Percentiles rank a stretch among this genome's conserved stretches.
Evolutionary conservation across 1,140 invertebrate species (phyloP).

Genomic region (Bombus pascuorum): DNA sequence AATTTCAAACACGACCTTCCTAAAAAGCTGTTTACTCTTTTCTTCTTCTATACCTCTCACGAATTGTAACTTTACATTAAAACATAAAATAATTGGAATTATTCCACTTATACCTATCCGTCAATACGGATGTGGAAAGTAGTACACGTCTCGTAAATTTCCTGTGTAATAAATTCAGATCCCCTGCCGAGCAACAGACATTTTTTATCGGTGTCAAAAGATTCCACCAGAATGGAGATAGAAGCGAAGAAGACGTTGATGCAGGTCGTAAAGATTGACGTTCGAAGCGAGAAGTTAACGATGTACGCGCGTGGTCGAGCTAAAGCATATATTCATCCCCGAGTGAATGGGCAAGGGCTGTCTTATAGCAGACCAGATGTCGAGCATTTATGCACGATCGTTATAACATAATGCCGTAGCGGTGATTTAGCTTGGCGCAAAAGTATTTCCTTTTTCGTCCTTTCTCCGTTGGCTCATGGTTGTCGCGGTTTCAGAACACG

Average conservation of each 20-base stretch:
- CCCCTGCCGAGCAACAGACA: too few relatives aligned
- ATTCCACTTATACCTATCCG: too few relatives aligned
- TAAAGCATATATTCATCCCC: not conserved
- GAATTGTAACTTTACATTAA: not conserved
- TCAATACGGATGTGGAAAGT: not conserved
- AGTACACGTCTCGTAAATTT: not conserved
- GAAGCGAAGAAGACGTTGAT: constrained; percentile 44
- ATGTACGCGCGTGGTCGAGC: constrained; percentile 15
- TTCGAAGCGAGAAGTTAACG: constrained; percentile 36
- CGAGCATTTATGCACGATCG: constrained; percentile 64
- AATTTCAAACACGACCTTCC: not conserved
- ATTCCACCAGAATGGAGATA: too few relatives aligned
- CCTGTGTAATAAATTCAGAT: not conserved
- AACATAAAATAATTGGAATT: not conserved
- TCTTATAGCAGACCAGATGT: constrained; percentile 47
- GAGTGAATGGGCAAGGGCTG: constrained; percentile 56
- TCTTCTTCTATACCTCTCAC: too few relatives aligned
- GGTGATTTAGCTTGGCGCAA: constrained; percentile 44
- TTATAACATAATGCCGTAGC: constrained; percentile 54
- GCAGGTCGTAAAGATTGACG: constrained; percentile 55
- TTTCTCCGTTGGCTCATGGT: constrained; percentile 27
- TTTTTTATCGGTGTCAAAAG: not conserved
- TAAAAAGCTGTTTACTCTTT: not conserved
- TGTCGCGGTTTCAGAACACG: constrained; percentile 36
- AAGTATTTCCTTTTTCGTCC: constrained; percentile 57